Conservation (phyloP, 2,113 vertebrate genomes). For the Fregetta grallaria region DNA sequence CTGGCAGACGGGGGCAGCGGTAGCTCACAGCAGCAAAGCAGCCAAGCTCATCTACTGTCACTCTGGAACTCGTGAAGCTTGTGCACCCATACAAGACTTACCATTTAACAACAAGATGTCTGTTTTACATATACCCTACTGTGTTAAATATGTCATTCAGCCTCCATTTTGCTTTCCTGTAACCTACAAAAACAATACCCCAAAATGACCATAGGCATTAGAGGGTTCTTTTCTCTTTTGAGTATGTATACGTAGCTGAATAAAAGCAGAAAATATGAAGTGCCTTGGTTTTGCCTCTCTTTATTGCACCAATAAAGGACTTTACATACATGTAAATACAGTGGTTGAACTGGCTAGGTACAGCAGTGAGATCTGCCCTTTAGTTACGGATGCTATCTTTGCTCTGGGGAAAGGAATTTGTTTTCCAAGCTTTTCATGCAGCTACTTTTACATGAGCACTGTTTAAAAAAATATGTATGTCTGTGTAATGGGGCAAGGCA, state of each 20-base stretch:
- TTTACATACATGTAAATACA: not conserved
- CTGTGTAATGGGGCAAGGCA: not conserved
- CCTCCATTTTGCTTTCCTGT: not conserved
- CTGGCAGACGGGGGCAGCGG: not conserved
- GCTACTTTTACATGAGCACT: not conserved
- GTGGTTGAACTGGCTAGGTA: not conserved
- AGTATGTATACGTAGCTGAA: not conserved
- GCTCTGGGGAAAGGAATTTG: not conserved
- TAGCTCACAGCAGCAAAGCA: not conserved
- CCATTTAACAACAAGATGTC: not conserved
- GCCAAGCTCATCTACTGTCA: rapidly evolving
- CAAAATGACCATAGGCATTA: not conserved
- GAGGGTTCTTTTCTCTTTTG: not conserved
- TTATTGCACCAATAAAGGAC: not conserved
- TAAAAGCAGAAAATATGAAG: not conserved
- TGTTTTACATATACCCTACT: not conserved
- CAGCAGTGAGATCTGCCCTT: not conserved
- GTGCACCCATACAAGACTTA: not conserved
- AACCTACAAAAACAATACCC: not conserved
- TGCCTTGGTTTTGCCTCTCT: not conserved
- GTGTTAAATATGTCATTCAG: not conserved
- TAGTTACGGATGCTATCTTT: not conserved
- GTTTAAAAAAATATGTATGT: not conserved
- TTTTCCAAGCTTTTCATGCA: not conserved
- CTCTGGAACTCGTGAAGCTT: not conserved